Percentiles rank a stretch among this genome's conserved stretches.
These are phyloP conservation scores for Pseudochromis fuscus DNA, from an alignment of 2,797 vertebrate species.

Conservation along the genomic window DNA sequence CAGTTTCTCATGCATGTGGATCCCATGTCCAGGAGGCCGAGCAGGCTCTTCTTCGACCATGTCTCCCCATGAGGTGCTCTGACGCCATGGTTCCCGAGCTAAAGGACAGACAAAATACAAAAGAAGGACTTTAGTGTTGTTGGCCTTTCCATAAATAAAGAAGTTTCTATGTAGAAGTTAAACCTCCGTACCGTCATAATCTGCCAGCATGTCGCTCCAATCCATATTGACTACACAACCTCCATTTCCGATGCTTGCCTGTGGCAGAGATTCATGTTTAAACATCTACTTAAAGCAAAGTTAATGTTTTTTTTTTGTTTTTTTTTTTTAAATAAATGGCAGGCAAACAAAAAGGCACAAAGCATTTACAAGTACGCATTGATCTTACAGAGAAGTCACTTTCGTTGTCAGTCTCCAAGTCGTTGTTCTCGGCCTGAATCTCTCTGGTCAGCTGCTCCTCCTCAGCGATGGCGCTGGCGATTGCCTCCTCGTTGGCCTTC, in stretches of 20 bases:
- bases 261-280: slow-evolving; percentile 66
- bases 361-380: neutral
- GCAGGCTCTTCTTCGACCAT: slow-evolving; percentile 97
- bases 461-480: slow-evolving; percentile 98
- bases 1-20: slow-evolving; percentile 99
- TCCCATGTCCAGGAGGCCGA: slow-evolving; percentile 96
- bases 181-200: slow-evolving; percentile 92
- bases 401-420: slow-evolving; percentile 95
- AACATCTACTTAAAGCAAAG: neutral
- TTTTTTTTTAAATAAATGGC: too few species aligned
- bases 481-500: slow-evolving; percentile 98
- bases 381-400: slow-evolving; percentile 93
- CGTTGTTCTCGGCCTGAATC: slow-evolving; percentile 96
- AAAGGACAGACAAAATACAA: neutral
- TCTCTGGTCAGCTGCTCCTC: slow-evolving; percentile 97
- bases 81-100: slow-evolving; percentile 97
- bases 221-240: slow-evolving; percentile 91
- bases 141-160: neutral
- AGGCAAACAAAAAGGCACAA: neutral
- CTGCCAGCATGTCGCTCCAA: slow-evolving; percentile 97
- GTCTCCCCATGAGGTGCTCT: slow-evolving; percentile 98
- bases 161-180: slow-evolving; percentile 7
- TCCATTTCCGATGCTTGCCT: slow-evolving; percentile 90
- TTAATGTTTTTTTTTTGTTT: neutral
- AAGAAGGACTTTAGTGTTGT: neutral